Base-by-base conservation (phyloP, 1,140 invertebrate genomes). In the Aphelinus certus region DNA sequence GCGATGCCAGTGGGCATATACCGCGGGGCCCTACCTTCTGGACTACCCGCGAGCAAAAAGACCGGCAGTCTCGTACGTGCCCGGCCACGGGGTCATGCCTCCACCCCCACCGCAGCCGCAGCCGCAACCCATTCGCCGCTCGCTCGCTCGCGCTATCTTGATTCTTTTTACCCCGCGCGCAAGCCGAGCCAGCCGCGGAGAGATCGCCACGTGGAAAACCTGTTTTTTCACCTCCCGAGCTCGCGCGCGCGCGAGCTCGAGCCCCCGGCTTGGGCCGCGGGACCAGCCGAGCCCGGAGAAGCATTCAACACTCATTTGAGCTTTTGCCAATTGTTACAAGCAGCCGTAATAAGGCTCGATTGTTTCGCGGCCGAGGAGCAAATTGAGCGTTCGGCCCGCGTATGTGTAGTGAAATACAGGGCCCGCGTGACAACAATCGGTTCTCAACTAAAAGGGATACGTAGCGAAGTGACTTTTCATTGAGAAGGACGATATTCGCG, bases 21-120 rank as follows among this genome's bases (percentile, higher is more conserved):
- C 42, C 66, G 80, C 66, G 72, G 78, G 76, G 78, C 49, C 61
- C 81, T 81, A 79, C 80, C 81, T 82, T 79, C 80, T 78, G 81
- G 78, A 69, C 45, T 68, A 49, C 62, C n/a, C 26, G 49, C 45
- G 58, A 63, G 9, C 26, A 56, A 69, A 42, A 76, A 85, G 83
- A 84, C 83, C 84, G 80, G 83, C 7, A 46, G 82, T 84, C 82
- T 75, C 76, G 83, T 86, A 86, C 86, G 86, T 87, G 86, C 84
- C 84, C 76, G 85, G 83, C 84, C 85, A 86, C 77, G 79, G 82
- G 86, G 86, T 87, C 86, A 86, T 79, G 51, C 77, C 79, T 65
- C 71, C 79, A 81, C 81, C 82, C 80, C 64, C 74, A 69, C 68
- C 76, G 67, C 68, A 58, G 72, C 72, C 76, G 57, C 57, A 53